Base-by-base conservation (phyloP, 2,888 invertebrate species). In the Drosophila fungiperda region DNA sequence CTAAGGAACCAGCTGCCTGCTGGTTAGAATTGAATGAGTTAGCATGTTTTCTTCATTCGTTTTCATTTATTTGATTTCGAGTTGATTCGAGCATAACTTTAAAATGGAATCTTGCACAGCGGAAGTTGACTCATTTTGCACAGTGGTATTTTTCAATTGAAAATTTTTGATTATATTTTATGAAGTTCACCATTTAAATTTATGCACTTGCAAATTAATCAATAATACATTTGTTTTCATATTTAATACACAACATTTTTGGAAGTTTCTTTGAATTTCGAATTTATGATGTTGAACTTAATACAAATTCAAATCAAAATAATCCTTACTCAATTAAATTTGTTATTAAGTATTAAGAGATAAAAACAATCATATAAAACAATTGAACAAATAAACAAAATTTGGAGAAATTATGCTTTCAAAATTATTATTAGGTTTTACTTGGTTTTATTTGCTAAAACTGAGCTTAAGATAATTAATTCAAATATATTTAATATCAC, bases 121-220 rank as follows among this genome's bases (percentile, higher is more conserved):
- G 87, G 83, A 87, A 83, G 85, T 87, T 82, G 73, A 81, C 55
- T 83, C 73, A 76, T 57, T 60, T 38, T 32, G 66, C 63, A 77
- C 78, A 54, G 58, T 78, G 74, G 52, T 6, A 23, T 54, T 38
- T 38, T 17, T 12, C 9, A 17, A 23, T 23, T 5, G 29, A 0
- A 20, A 26, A 17, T 9, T 26, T 26, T 8, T 6, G 3, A 38
- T 9, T 9, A 17, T 11, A 49, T 23, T 15, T 3, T 15, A 15
- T 12, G 3, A 7, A 45, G 15, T 15, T 45, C 15, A 15, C 3
- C 15, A 7, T 15, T 12, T 1, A 23, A 15, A 15, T 45, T 23
- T 23, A 3, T 7, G 7, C 42, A 42, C 11, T n/a, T 42, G n/a
- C 5, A 20, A 2, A 20, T 20, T 12, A 3, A 12, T 20, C 5